Base-by-base conservation (phyloP, 2,797 vertebrate species). In the Hipposideros larvatus region DNA sequence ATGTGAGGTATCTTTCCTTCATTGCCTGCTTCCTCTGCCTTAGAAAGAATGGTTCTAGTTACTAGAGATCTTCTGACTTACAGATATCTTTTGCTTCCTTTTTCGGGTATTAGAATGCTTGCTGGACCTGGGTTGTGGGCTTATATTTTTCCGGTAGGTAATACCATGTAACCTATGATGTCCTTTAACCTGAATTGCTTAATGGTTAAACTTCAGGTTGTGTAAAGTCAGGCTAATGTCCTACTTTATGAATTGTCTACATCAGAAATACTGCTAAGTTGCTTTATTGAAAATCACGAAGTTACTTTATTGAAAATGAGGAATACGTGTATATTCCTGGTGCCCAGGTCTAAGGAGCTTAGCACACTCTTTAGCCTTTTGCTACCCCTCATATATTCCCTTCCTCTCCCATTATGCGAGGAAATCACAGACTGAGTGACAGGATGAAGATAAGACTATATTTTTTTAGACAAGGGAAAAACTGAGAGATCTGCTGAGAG, bases 1-100 rank as follows among this genome's bases (percentile, higher is more conserved):
- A 87, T 19, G 10, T 80, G 41, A 79, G n/a, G 15, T 84, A 55
- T 74, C 31, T 84, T 74, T 90, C 71, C 87, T 97, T 97, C 95
- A 87, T 96, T 97, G 84, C 87, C n/a, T 97, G 48, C 91, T 96
- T 96, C 92, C 89, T 95, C 18, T 61, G 21, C 18, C 41, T 71
- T 21, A 59, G 19, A 83, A 97, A 96, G 48, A 97, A 84, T 93
- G n/a, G 1, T 57, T 79, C 14, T 95, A 84, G 31, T 82, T 96
- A n/a, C 53, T 86, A 48, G 48, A 93, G 46, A 57, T 95, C 48
- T 94, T 34, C 53, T 84, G 65, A 95, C 65, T 70, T 92, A 79
- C 4, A 68, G 26, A 63, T 85, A 86, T 48, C 14, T 11, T 94
- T 88, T 94, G 53, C 18, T 94, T 86, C 93, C 46, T 55, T 66